Evolutionary conservation across 2,113 vertebrate species (phyloP).

Genomic region (Centropristis striata): DNA sequence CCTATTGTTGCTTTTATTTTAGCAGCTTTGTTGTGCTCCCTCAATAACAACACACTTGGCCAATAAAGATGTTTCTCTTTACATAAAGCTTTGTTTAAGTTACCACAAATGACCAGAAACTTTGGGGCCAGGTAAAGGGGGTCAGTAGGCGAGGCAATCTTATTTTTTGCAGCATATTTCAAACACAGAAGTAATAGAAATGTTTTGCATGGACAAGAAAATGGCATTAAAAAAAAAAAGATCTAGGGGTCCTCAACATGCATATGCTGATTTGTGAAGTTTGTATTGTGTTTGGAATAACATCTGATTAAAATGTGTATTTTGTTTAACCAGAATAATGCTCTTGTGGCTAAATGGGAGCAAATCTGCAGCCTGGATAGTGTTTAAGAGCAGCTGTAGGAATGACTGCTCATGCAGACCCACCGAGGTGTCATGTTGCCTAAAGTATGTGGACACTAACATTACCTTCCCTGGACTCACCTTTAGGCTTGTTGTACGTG

Average conservation of each 20-base stretch:
- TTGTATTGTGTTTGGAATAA: too few species aligned
- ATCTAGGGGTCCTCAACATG: not conserved
- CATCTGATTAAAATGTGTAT: too few species aligned
- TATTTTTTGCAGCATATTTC: not conserved
- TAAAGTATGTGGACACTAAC: not conserved
- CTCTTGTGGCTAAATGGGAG: not conserved
- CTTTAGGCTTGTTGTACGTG: conserved; percentile 43
- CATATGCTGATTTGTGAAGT: not conserved
- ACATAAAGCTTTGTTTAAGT: not conserved
- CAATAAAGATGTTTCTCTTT: too few species aligned
- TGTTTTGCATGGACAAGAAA: too few species aligned
- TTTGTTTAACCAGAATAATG: too few species aligned
- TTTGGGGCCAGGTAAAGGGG: not conserved
- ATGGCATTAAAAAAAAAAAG: too few species aligned
- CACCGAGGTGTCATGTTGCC: not conserved
- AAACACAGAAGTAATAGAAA: not conserved
- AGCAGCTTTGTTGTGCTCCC: too few species aligned
- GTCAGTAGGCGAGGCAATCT: not conserved
- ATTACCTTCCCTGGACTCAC: conserved; percentile 19
- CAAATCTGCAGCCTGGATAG: not conserved
- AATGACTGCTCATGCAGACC: not conserved
- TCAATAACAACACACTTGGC: too few species aligned
- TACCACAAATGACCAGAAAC: not conserved
- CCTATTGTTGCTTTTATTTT: too few species aligned
- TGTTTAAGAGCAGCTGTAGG: not conserved